Percentiles rank a stretch among this genome's conserved stretches.
Conservation (phyloP, 2,888 invertebrate species). For the Homarus gammarus region DNA sequence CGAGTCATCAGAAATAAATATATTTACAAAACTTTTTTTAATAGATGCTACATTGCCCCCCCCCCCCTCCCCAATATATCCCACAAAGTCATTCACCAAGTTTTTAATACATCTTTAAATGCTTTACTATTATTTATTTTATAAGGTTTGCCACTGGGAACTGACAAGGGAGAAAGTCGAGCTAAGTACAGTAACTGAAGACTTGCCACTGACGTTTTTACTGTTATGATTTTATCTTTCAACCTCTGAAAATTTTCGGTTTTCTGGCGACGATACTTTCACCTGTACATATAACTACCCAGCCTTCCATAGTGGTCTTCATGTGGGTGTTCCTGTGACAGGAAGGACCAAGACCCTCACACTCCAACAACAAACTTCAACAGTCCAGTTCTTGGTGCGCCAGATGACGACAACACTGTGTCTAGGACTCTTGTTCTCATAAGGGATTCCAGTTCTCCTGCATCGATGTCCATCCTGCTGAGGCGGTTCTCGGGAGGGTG, state of each 20-base stretch:
- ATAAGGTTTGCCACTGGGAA: slow-evolving; percentile 29
- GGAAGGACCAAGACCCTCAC: not conserved
- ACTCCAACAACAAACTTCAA: not conserved
- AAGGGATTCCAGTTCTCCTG: not conserved
- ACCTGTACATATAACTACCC: not conserved
- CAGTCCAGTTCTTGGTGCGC: not conserved
- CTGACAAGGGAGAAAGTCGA: not conserved
- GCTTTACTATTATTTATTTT: slow-evolving; percentile 23
- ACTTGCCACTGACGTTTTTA: not conserved
- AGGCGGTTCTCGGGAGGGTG: not conserved
- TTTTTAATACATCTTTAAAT: slow-evolving; percentile 7
- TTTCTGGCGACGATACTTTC: not conserved
- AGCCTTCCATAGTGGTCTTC: slow-evolving; percentile 5
- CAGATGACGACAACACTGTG: not conserved
- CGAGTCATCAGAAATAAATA: not conserved
- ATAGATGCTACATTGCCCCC: not conserved
- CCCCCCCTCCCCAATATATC: not conserved
- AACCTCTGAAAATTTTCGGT: not conserved
- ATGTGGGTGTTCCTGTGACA: not conserved
- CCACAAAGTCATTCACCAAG: not conserved
- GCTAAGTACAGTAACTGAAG: too few relatives aligned
- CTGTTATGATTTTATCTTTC: not conserved
- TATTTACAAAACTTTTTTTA: not conserved
- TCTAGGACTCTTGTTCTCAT: not conserved
- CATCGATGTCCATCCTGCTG: not conserved